A percentile compares a stretch with the other conserved stretches of the same genome.
Evolutionary conservation across 2,888 invertebrate species (phyloP).

Genomic region (Orthosia gothica): DNA sequence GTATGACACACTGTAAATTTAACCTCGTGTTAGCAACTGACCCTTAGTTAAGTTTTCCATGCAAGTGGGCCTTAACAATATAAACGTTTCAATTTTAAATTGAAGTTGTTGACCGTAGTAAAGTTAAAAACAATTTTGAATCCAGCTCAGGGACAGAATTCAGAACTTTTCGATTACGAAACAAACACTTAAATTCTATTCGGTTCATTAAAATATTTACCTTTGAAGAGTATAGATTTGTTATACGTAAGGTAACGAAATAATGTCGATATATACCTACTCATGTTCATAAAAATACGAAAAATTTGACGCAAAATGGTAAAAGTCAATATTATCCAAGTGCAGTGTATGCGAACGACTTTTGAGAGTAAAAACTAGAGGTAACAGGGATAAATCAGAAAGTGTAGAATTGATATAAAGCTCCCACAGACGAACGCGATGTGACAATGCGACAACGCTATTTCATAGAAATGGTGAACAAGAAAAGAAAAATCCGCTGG

Average conservation of each 20-base stretch:
- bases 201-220: not conserved
- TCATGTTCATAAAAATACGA: not conserved
- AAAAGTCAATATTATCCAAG: not conserved
- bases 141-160: conserved; percentile 11
- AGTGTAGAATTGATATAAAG: no score
- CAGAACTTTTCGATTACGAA: conserved; percentile 11
- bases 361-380: not conserved
- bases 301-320: not conserved
- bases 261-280: not conserved
- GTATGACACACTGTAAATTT: no score
- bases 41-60: no score
- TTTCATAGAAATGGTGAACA: not conserved
- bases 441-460: no score
- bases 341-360: not conserved
- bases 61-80: not conserved
- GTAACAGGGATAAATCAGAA: not conserved
- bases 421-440: no score
- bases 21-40: no score
- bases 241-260: not conserved
- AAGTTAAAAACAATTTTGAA: conserved; percentile 23
- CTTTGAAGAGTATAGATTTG: not conserved
- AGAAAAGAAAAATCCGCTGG: no score
- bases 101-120: conserved; percentile 3
- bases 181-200: not conserved
- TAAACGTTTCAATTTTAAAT: conserved; percentile 10